Evolutionary conservation across 2,797 vertebrate genomes (phyloP), one percentile per base, ranked within the genome.

Genomic region (Spondyliosoma cantharus): DNA sequence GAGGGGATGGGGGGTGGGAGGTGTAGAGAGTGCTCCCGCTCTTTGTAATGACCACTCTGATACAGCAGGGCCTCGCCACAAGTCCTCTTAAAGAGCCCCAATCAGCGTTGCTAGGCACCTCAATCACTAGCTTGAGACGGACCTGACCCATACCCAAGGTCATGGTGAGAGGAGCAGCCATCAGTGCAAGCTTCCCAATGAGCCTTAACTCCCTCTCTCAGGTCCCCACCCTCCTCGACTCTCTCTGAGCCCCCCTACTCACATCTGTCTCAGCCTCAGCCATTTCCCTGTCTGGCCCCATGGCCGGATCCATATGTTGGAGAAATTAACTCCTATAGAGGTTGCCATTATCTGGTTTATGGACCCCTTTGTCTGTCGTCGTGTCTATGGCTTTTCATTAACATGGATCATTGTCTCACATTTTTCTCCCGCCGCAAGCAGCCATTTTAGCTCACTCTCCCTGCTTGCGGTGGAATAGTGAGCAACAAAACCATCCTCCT

Each of bases 41-140:
- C 71, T 58, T 75, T 79, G 70, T 92, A 90, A 94, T 89, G 90
- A 88, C 83, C 74, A 74, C 88, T 93, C 82, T 78, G 87, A 87
- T 89, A 83, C 83, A 76, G 85, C 74, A 69, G 43, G 49, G 80
- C 78, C 52, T 82, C 58, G 25, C 49, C 76, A 78, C 73, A 66
- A 87, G 86, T 82, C 62, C 74, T 85, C 82, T 82, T 82, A 81
- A 90, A 88, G 75, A 91, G 89, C 83, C 74, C 74, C 91, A 94
- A 94, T 95, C 94, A 94, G 87, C 58, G 67, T 73, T 73, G 53
- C 73, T 68, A 64, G 81, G 89, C 83, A 83, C 82, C 87, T 87
- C 93, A 94, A 94, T 95, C 93, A 94, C 83, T 7, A 69, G 75
- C 82, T 73, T 84, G 76, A 84, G 75, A 76, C 54, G 76, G 87